These are phyloP conservation scores for Periplaneta americana DNA, from an alignment of 1,140 invertebrate genomes.

Conservation along the genomic window DNA sequence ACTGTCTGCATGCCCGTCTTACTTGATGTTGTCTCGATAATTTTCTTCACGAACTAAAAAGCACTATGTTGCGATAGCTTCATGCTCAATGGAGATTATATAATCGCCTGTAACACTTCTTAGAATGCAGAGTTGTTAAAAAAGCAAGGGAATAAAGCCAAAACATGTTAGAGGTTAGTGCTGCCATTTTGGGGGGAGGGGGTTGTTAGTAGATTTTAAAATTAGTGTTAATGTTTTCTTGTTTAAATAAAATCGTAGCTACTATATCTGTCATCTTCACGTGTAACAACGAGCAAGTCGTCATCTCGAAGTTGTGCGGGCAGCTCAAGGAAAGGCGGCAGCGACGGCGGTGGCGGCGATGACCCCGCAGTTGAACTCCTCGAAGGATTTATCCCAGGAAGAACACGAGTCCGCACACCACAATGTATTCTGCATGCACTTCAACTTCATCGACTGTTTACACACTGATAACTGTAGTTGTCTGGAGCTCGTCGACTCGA, in stretches of 20 bases:
- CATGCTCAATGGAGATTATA: not conserved
- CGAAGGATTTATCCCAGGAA: not conserved
- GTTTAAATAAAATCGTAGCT: not conserved
- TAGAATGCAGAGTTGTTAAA: not conserved
- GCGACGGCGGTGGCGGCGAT: too few relatives aligned
- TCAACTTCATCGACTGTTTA: not conserved
- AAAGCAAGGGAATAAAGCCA: not conserved
- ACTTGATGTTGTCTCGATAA: not conserved
- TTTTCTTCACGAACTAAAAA: not conserved
- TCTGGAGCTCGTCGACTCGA: too few relatives aligned
- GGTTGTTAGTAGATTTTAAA: not conserved
- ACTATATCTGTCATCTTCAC: conserved; percentile 5
- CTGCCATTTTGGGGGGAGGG: not conserved
- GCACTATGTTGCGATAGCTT: not conserved
- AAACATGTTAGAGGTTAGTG: not conserved
- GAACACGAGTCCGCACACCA: too few relatives aligned
- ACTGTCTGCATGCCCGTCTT: not conserved
- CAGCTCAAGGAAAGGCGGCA: not conserved
- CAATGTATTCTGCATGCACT: not conserved
- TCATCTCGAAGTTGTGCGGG: not conserved
- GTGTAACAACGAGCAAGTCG: conserved; percentile 5
- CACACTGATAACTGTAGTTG: not conserved
- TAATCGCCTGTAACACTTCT: not conserved
- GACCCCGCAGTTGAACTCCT: not conserved
- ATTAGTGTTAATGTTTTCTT: not conserved